A percentile compares a stretch with the other conserved stretches of the same genome.
Conservation (phyloP, 1,140 invertebrate species). For the Aphelinus atriplicis region DNA sequence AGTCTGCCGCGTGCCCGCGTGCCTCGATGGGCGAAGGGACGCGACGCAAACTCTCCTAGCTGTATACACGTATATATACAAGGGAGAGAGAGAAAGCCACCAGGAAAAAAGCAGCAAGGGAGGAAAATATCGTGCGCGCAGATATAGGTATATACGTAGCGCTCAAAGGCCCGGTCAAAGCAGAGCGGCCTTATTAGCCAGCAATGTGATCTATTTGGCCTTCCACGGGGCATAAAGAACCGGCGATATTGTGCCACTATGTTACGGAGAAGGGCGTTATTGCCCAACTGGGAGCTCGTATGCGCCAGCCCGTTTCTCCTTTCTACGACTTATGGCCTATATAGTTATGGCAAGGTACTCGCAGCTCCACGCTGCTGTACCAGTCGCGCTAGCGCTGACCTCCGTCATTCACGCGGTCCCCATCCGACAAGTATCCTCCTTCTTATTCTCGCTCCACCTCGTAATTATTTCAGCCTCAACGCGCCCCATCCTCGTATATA, state of each 20-base stretch:
- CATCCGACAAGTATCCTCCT: constrained; percentile 17
- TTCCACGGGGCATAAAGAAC: constrained; percentile 60
- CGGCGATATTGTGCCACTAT: constrained; percentile 61
- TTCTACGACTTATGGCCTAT: constrained; percentile 47
- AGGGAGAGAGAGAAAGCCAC: constrained; percentile 15
- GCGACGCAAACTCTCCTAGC: too few relatives aligned
- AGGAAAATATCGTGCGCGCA: constrained; percentile 37
- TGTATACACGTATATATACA: too few relatives aligned
- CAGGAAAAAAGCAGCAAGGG: constrained; percentile 42
- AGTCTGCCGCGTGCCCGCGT: too few relatives aligned
- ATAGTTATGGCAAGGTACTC: constrained; percentile 44
- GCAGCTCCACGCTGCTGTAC: not conserved
- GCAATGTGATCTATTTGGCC: constrained; percentile 64
- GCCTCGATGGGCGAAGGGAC: too few relatives aligned
- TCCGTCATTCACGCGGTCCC: not conserved
- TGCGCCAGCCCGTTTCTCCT: constrained; percentile 9
- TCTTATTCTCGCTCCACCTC: constrained; percentile 26
- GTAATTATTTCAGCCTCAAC: constrained; percentile 34
- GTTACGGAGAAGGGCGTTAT: constrained; percentile 62
- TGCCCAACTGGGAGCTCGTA: constrained; percentile 60
- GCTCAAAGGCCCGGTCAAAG: constrained; percentile 40
- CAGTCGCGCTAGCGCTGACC: not conserved
- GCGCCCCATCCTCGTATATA: not conserved
- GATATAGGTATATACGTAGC: not conserved
- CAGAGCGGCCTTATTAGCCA: constrained; percentile 48